Conservation (phyloP, 2,113 vertebrate genomes). For the Climacteris rufus region DNA sequence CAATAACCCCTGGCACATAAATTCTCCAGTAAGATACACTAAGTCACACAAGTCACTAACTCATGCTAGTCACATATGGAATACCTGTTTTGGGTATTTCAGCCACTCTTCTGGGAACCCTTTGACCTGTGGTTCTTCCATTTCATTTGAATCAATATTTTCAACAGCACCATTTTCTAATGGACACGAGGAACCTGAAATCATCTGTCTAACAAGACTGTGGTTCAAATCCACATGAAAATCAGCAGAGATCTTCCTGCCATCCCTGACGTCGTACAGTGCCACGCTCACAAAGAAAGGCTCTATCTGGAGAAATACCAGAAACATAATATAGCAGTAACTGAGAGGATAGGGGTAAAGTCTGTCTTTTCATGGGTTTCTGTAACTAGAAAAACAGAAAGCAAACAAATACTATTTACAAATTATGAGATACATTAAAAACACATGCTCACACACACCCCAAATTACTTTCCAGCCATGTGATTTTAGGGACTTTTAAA, state of each 20-base stretch:
- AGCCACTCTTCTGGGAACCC: slow-evolving; percentile 88
- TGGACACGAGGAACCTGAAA: slow-evolving; percentile 51
- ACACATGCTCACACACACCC: accelerated
- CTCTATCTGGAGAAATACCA: slow-evolving; percentile 80
- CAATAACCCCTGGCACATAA: neutral
- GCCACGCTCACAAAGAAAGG: slow-evolving; percentile 93
- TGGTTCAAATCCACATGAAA: slow-evolving; percentile 96
- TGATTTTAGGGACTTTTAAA: neutral
- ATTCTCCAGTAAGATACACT: neutral
- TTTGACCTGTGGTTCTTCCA: slow-evolving; percentile 80
- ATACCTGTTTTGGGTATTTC: slow-evolving; percentile 92
- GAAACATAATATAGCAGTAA: neutral
- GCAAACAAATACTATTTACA: neutral
- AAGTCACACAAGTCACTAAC: neutral
- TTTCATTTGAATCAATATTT: slow-evolving; percentile 70
- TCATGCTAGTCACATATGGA: neutral
- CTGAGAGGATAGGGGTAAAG: neutral
- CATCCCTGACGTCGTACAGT: slow-evolving; percentile 86
- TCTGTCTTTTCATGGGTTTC: neutral
- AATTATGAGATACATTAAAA: neutral
- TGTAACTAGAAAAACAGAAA: neutral
- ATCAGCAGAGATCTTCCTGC: slow-evolving; percentile 92
- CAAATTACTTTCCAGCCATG: neutral
- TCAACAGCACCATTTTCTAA: slow-evolving; percentile 82
- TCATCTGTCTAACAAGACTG: slow-evolving; percentile 85